Evolutionary conservation across 2,797 vertebrate genomes (phyloP).

Genomic region (Acestrorhynchus altus): DNA sequence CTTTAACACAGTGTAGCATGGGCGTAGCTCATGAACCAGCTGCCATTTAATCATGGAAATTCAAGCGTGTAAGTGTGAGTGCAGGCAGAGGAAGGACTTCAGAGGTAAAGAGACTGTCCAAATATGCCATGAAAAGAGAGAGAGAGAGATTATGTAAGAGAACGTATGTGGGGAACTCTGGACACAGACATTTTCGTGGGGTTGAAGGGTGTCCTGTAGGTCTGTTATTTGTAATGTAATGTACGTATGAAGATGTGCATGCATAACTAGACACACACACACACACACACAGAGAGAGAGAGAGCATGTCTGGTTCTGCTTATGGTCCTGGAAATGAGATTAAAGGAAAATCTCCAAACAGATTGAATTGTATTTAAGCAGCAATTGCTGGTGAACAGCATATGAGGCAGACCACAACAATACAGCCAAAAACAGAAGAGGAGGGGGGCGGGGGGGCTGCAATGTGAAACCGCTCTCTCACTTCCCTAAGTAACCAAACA

Average conservation of each 20-base stretch:
- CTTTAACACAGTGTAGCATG: slow-evolving; percentile 20
- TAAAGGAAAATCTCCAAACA: slow-evolving; percentile 73
- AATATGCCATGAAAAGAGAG: slow-evolving; percentile 40
- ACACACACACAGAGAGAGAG: slow-evolving; percentile 31
- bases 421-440: slow-evolving; percentile 58
- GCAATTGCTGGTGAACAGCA: slow-evolving; percentile 80
- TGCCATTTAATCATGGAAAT: slow-evolving; percentile 45
- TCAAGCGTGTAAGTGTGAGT: slow-evolving; percentile 45
- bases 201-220: slow-evolving; percentile 68
- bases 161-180: slow-evolving; percentile 54
- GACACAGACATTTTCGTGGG: slow-evolving; percentile 57
- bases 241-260: slow-evolving; percentile 24
- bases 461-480: slow-evolving; percentile 55
- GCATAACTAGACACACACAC: slow-evolving; percentile 15
- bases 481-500: slow-evolving; percentile 65
- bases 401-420: slow-evolving; percentile 74
- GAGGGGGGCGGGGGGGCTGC: slow-evolving; percentile 31
- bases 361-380: slow-evolving; percentile 77
- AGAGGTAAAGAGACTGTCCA: slow-evolving; percentile 46
- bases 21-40: slow-evolving; percentile 32
- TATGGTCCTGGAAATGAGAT: slow-evolving; percentile 78
- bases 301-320: slow-evolving; percentile 74
- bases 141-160: background rate
- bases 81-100: slow-evolving; percentile 21
- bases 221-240: slow-evolving; percentile 41